Base-by-base conservation (phyloP, 2,113 vertebrate genomes). In the Sialia sialis region DNA sequence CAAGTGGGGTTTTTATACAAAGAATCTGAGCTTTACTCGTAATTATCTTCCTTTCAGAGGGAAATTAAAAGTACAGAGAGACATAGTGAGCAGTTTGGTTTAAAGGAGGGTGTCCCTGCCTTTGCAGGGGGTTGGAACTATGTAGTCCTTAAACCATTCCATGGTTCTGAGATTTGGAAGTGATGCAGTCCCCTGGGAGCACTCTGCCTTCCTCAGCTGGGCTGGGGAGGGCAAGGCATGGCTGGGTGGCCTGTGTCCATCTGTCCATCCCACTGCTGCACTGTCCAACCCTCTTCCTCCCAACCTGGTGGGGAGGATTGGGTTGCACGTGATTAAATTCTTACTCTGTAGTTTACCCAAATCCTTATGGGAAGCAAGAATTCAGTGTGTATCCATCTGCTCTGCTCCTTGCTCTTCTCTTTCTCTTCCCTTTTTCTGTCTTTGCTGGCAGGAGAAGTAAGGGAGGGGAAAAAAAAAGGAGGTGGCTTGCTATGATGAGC, bases 281-380 rank as follows among this genome's bases (percentile, higher is more conserved):
- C 49, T 0, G 0, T 34, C 79, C 2, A 0, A 10, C 48, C 11
- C 1, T 38, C 85, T 9, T 6, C 66, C 56, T 48, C 58, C 72
- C 34, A 56, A 1, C 44, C 60, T 64, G 41, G 4, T 0, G 0
- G 48, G 62, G 25, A 69, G 18, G 58, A 15, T 44, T 4, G 3
- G 13, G 21, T 12, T 62, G 63, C 13, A 11, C 88, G 34, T 9
- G 62, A 64, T 55, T 32, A 8, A 84, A 56, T 56, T 73, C 26
- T 83, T 44, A 4, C 1, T 56, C 62, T 51, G 17, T 38, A 20
- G 4, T 64, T 73, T 58, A 63, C 25, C 30, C 87, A 59, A 32
- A 74, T 69, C 69, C 38, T 58, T 54, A 10, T 0, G 6, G 80
- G 59, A 64, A 73, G 32, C 21, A 59, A 41, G 75, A 80, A 41